Conservation (phyloP, 2,888 invertebrate species). For the Dolichopus griseipennis region DNA sequence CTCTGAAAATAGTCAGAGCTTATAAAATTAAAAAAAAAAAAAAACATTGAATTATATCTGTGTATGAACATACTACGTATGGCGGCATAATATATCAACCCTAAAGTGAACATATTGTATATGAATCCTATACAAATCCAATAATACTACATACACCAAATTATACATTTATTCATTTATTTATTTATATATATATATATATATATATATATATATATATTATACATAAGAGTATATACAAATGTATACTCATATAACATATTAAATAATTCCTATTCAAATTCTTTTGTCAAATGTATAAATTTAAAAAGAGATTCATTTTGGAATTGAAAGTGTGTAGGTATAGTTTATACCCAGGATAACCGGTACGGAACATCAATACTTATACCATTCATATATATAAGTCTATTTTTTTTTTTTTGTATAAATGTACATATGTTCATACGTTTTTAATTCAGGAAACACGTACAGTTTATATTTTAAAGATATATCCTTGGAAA, state of each 20-base stretch:
- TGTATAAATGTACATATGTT: background rate
- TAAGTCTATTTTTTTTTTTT: background rate
- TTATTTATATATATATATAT: no score
- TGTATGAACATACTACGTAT: no score
- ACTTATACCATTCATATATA: background rate
- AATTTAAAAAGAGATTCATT: background rate
- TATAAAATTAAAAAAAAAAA: background rate
- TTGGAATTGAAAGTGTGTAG: background rate
- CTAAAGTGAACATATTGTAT: no score
- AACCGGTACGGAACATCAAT: background rate
- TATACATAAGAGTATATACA: no score
- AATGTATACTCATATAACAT: no score
- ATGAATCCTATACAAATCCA: no score
- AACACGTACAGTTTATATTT: background rate
- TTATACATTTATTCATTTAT: no score
- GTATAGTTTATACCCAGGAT: background rate
- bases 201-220: no score
- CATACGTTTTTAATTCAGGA: background rate
- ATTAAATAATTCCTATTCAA: background rate
- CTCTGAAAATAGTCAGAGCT: background rate
- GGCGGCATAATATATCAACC: no score
- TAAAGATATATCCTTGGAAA: background rate
- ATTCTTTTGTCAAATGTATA: background rate
- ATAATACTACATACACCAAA: no score
- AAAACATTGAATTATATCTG: background rate